Evolutionary conservation across 2,113 vertebrate genomes (phyloP), one percentile per base, ranked within the genome.

Genomic region (Symphodus melops): DNA sequence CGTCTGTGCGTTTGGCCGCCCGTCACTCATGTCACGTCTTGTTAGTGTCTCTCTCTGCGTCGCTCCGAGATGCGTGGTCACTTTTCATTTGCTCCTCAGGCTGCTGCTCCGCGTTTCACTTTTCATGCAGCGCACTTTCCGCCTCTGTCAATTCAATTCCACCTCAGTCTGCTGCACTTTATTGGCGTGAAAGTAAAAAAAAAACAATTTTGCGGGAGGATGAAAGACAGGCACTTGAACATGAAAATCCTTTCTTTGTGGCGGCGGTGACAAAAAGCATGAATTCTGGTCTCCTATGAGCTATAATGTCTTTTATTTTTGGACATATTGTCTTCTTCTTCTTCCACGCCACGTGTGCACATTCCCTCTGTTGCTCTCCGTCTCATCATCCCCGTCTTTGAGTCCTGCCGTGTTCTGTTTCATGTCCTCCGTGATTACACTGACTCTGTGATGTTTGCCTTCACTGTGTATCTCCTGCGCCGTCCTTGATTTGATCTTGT

Each of bases 71-170:
- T 68, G 78, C 79, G 42, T 70, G 62, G 81, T 86, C 83, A 82
- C 75, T 75, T 89, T 74, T 79, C 85, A 86, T 88, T 90, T 73
- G 63, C 77, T 68, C 65, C 20, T 72, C 20, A 16, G 9, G 76
- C 76, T 55, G 65, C 54, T 59, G 65, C 54, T 59, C 28, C 17
- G 54, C 44, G 16, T 36, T 78, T 76, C 54, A 19, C 42, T 64
- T 41, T 59, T 39, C 17, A 59, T 58, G 56, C 55, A 8, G 36
- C n/a, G 8, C 37, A 56, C 58, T 77, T 85, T 83, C 58, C 75
- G 52, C 53, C 41, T 61, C 63, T 76, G 69, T 71, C 77, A 37
- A 65, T 83, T 68, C 48, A 70, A 49, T 73, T 64, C 51, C 66
- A 63, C 56, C 60, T 62, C 77, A 2, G 57, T 33, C 48, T 21